phyloP scores from a whole-genome alignment of 2,888 invertebrate genomes.

The Odiellus spinosus region DNA sequence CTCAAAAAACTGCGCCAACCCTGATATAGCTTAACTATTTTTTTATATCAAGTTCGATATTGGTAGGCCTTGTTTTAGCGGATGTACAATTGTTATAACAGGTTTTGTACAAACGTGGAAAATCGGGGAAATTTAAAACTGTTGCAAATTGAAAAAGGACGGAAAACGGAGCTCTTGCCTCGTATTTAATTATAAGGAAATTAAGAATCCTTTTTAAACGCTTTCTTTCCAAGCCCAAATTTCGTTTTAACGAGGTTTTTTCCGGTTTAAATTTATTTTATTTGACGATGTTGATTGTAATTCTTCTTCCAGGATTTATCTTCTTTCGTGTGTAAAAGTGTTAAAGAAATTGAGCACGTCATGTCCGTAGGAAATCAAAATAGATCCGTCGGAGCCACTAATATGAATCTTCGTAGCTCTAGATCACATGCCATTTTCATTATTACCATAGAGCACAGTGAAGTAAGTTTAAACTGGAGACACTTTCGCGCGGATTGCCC shows the following conservation, averaged over 20 bases:
- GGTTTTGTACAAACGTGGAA: too few relatives aligned
- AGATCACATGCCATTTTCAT: slow-evolving; percentile 96
- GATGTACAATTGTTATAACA: too few relatives aligned
- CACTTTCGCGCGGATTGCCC: too few relatives aligned
- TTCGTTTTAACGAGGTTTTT: neutral
- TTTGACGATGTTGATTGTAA: slow-evolving; percentile 1
- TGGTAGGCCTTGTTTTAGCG: too few relatives aligned
- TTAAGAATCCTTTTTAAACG: neutral
- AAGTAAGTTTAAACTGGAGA: slow-evolving; percentile 32
- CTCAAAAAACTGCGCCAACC: too few relatives aligned
- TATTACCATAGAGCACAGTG: slow-evolving; percentile 88
- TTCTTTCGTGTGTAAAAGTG: slow-evolving; percentile 83
- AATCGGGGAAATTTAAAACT: too few relatives aligned
- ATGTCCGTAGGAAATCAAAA: slow-evolving; percentile 87
- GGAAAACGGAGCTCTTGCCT: too few relatives aligned
- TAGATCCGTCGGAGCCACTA: slow-evolving; percentile 82
- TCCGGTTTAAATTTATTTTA: neutral
- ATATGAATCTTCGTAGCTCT: slow-evolving; percentile 98
- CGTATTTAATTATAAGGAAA: slow-evolving; percentile 7
- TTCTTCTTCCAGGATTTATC: slow-evolving; percentile 51
- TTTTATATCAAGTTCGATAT: too few relatives aligned
- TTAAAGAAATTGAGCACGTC: slow-evolving; percentile 78
- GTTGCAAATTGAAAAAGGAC: too few relatives aligned
- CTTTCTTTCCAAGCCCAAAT: neutral
- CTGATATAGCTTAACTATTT: too few relatives aligned